Evolutionary conservation across 2,888 invertebrate genomes (phyloP).

Genomic region (Chaetogeoica ovagalla): DNA sequence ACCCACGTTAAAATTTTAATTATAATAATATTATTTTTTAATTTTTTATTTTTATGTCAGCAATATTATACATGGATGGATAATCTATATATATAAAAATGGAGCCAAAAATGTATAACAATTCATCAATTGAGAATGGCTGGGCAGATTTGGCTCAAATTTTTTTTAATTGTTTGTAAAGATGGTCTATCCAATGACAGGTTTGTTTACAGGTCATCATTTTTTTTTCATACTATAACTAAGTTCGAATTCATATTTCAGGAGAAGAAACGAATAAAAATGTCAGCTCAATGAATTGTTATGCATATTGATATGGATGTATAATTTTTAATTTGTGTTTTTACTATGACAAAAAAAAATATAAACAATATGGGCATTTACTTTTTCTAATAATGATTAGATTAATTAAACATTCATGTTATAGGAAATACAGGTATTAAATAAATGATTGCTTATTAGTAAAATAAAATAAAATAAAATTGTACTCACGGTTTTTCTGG

Average conservation of each 20-base stretch:
- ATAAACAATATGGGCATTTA: conserved; percentile 3
- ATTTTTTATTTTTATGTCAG: no score
- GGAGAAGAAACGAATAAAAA: conserved; percentile 11
- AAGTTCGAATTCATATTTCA: conserved; percentile 11
- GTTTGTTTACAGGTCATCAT: conserved; percentile 19
- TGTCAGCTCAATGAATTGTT: conserved; percentile 10
- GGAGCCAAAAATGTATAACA: no score
- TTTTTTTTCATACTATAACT: not conserved
- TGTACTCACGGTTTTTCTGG: not conserved
- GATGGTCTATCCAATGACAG: conserved; percentile 51
- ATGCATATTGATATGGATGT: conserved; percentile 4
- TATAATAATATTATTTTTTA: no score
- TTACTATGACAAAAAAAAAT: conserved; percentile 7
- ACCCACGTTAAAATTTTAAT: no score
- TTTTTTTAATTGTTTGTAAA: no score
- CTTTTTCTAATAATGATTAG: not conserved
- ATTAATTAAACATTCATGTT: no score
- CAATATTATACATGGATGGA: no score
- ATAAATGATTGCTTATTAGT: no score
- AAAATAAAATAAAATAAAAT: conserved; percentile 1
- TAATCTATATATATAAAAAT: no score
- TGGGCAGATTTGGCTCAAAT: no score
- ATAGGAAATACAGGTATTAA: no score
- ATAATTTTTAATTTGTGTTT: conserved; percentile 11
- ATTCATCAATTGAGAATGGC: no score